Evolutionary conservation across 2,888 invertebrate genomes (phyloP).

Genomic region (Chromoteleia sp.): DNA sequence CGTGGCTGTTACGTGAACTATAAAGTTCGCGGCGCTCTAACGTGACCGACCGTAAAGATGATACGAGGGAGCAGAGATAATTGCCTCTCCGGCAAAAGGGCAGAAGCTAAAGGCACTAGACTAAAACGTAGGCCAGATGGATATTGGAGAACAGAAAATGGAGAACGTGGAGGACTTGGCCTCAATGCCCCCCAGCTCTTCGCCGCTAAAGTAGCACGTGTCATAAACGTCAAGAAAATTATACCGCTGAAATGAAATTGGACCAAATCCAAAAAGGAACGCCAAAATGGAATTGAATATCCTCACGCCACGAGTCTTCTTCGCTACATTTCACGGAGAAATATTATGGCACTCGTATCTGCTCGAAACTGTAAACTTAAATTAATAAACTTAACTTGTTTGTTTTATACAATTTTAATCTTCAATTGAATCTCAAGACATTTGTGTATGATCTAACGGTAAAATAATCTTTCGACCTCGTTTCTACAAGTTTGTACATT

Average conservation of each 20-base stretch:
- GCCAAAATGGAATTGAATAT: constrained; percentile 67
- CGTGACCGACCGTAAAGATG: constrained; percentile 75
- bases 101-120: constrained; percentile 66
- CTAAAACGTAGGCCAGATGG: constrained; percentile 59
- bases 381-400: no score
- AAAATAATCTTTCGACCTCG: no score
- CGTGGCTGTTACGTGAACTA: constrained; percentile 66
- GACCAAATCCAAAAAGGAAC: constrained; percentile 69
- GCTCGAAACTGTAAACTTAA: not conserved
- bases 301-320: constrained; percentile 49
- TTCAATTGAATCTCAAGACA: no score
- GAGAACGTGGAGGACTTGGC: constrained; percentile 69
- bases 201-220: constrained; percentile 69
- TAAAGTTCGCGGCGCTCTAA: constrained; percentile 70
- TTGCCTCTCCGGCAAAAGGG: constrained; percentile 73
- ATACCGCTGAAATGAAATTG: constrained; percentile 70
- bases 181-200: constrained; percentile 65
- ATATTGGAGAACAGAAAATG: constrained; percentile 69
- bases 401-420: no score
- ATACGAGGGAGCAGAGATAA: constrained; percentile 74
- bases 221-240: constrained; percentile 71
- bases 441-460: no score
- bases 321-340: constrained; percentile 24
- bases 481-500: no score
- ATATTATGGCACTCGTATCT: constrained; percentile 19